A percentile compares a stretch with the other conserved stretches of the same genome.
phyloP scores from a whole-genome alignment of 2,113 vertebrate genomes.

The Phylloscopus whistleri region DNA sequence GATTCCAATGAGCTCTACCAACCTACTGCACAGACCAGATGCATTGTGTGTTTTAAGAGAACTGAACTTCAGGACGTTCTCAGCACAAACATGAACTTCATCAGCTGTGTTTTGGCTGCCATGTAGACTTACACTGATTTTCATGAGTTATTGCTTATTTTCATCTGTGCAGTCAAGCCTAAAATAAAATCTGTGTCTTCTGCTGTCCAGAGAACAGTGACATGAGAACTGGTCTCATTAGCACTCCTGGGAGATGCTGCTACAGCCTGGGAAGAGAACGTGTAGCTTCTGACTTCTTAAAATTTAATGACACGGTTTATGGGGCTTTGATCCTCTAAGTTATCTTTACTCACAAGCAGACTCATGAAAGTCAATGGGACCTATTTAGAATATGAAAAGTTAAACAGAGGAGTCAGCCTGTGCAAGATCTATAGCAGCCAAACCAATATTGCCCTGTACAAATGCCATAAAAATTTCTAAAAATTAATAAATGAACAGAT shows the following conservation, averaged over 20 bases:
- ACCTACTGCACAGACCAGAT: background rate
- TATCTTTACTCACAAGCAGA: slow-evolving; percentile 58
- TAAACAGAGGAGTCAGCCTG: slow-evolving; percentile 6
- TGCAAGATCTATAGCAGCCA: background rate
- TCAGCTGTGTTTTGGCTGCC: background rate
- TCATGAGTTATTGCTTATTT: slow-evolving; percentile 18
- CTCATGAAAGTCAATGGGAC: slow-evolving; percentile 63
- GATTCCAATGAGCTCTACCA: background rate
- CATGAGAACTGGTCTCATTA: slow-evolving; percentile 28
- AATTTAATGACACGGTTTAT: slow-evolving; percentile 63
- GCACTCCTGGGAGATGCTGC: slow-evolving; percentile 34
- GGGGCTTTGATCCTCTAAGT: slow-evolving; percentile 62
- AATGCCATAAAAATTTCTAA: background rate
- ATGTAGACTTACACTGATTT: background rate
- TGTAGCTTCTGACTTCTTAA: slow-evolving; percentile 54
- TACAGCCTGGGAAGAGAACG: background rate
- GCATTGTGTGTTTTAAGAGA: background rate
- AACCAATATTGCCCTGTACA: background rate
- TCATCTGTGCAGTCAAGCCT: background rate
- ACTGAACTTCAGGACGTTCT: background rate
- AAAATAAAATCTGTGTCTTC: background rate
- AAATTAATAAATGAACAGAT: background rate
- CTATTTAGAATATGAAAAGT: slow-evolving; percentile 50
- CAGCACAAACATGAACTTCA: background rate
- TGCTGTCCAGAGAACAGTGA: slow-evolving; percentile 8